Evolutionary conservation across 1,140 invertebrate genomes (phyloP), one percentile per base, ranked within the genome.

Genomic region (Homalodisca vitripennis): DNA sequence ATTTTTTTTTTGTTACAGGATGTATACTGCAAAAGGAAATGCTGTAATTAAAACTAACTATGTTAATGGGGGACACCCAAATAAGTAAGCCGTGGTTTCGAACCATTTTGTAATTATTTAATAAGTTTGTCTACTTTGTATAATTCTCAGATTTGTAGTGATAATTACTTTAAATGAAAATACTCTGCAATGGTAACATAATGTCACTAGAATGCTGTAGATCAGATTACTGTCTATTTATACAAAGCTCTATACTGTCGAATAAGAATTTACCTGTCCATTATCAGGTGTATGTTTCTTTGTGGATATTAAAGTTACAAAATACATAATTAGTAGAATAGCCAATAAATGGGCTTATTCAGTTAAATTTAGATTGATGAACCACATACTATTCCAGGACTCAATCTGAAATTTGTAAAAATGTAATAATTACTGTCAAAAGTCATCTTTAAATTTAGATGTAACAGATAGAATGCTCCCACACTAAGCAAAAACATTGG

Each of bases 11-110:
- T 69, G 24, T 70, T 70, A 34, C 32, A 70, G 69, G 31, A 55
- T 66, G 26, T 70, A 66, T 26, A 30, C 65, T 12, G 48, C 24
- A 24, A 66, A 69, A 41, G 63, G 51, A 14, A 63, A 69, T 22
- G 30, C 62, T 48, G 32, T 72, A 48, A 51, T 62, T 14, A 72
- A 70, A 65, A 46, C 71, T 24, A 67, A 48, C 69, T 72, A 64
- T 55, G 51, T 73, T 27, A 69, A 71, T 32, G 70, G 65, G 12
- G 63, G 55, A 6, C 32, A 66, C 63, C 62, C 27, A 32, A 66
- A 66, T 66, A 66, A 46, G 32, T 47, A 26, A 27, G 17, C 2
- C 6, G 1, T 10, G 17, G 10, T 26, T n/a, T 10, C n/a, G 47
- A 66, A 46, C n/a, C 20, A 31, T 24, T 20, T 20, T 46, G 63